Conservation (phyloP, 2,888 invertebrate species). For the Pristionchus mayeri region DNA sequence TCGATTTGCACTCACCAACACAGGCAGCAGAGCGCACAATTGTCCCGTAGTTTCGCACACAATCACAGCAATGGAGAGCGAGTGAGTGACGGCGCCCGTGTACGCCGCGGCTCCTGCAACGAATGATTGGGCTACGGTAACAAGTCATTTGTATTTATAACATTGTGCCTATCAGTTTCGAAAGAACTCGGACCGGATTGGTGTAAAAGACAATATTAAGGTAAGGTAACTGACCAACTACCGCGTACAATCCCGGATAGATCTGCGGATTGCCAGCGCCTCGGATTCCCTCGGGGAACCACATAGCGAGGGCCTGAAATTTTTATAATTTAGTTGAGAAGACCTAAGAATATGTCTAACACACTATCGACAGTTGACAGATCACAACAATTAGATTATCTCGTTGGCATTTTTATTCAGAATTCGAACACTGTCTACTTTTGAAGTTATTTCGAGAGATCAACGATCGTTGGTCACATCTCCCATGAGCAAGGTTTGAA, state of each 20-base stretch:
- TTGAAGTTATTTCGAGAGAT: too few relatives aligned
- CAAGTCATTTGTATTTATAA: too few relatives aligned
- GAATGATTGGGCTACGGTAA: background rate
- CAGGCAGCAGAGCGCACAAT: constrained; percentile 94
- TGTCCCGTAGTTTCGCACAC: constrained; percentile 99
- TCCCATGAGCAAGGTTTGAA: too few relatives aligned
- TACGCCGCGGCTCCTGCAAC: constrained; percentile 85
- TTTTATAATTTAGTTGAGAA: background rate
- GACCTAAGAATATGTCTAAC: too few relatives aligned
- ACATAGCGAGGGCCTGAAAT: constrained; percentile 85
- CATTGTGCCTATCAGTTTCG: too few relatives aligned
- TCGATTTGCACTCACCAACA: constrained; percentile 79
- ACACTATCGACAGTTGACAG: too few relatives aligned
- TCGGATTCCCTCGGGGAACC: constrained; percentile 92
- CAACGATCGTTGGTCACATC: too few relatives aligned
- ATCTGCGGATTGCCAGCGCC: constrained; percentile 86
- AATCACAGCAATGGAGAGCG: constrained; percentile 96
- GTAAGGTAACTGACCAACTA: constrained; percentile 83
- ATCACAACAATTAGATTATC: too few relatives aligned
- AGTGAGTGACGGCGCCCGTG: constrained; percentile 96
- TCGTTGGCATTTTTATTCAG: too few relatives aligned
- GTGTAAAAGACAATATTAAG: too few relatives aligned
- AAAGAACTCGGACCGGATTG: too few relatives aligned
- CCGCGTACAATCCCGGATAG: constrained; percentile 93
- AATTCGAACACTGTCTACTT: too few relatives aligned